These are phyloP conservation scores for Zaprionus camerounensis DNA, from an alignment of 1,140 invertebrate genomes.

Conservation along the genomic window DNA sequence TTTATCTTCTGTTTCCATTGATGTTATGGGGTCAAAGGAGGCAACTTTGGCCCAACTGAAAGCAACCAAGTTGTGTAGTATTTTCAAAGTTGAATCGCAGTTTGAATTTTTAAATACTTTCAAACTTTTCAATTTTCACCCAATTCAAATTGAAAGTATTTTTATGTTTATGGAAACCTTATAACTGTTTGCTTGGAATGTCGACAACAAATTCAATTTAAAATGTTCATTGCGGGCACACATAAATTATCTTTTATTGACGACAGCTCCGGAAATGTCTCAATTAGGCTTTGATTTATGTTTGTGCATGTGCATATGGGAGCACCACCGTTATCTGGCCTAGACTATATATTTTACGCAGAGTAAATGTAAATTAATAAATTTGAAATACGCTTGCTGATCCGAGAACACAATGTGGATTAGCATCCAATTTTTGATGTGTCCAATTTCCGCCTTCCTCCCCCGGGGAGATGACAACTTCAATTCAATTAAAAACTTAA, in stretches of 20 bases:
- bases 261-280: background rate
- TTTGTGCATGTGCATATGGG: background rate
- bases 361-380: background rate
- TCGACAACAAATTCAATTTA: too few species aligned
- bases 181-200: too few species aligned
- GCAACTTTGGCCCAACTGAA: background rate
- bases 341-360: background rate
- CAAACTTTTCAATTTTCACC: too few species aligned
- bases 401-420: background rate
- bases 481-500: conserved; percentile 33
- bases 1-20: background rate
- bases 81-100: too few species aligned
- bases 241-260: background rate
- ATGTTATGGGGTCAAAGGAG: background rate
- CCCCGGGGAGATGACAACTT: background rate
- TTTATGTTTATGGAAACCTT: too few species aligned
- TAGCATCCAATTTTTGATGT: conserved; percentile 4
- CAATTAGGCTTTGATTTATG: conserved; percentile 7
- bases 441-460: background rate
- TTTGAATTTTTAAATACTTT: too few species aligned
- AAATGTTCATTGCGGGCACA: background rate
- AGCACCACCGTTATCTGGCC: background rate
- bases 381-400: background rate
- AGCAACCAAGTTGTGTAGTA: too few species aligned
- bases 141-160: too few species aligned